Percentiles rank a stretch among this genome's conserved stretches.
Conservation (phyloP, 2,113 vertebrate species). For the Poeciliopsis turrubarensis region DNA sequence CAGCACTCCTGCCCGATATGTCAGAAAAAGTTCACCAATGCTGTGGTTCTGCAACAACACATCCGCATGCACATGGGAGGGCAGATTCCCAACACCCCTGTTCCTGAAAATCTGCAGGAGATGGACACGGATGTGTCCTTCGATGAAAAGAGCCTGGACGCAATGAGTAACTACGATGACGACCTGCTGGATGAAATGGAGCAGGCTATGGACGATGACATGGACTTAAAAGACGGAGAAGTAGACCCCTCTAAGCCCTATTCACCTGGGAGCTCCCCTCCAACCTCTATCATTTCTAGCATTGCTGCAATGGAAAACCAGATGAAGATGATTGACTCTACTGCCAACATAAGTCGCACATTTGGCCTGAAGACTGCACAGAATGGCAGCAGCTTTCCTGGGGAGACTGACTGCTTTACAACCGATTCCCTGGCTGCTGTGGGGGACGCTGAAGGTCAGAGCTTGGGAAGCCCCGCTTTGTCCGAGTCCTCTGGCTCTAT, state of each 20-base stretch:
- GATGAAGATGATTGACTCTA: slow-evolving; percentile 98
- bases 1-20: slow-evolving; percentile 99
- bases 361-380: slow-evolving; percentile 85
- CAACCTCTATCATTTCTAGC: slow-evolving; percentile 93
- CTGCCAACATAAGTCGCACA: slow-evolving; percentile 87
- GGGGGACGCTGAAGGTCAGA: slow-evolving; percentile 92
- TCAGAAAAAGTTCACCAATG: slow-evolving; percentile 99
- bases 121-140: slow-evolving; percentile 91
- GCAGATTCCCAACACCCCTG: slow-evolving; percentile 94
- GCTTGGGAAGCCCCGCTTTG: slow-evolving; percentile 91
- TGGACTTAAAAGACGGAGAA: slow-evolving; percentile 83
- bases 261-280: slow-evolving; percentile 87
- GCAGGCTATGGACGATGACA: slow-evolving; percentile 93
- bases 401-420: slow-evolving; percentile 90
- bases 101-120: slow-evolving; percentile 92
- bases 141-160: slow-evolving; percentile 90
- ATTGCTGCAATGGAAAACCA: slow-evolving; percentile 97
- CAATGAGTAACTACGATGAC: slow-evolving; percentile 89
- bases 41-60: slow-evolving; percentile 97
- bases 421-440: slow-evolving; percentile 87
- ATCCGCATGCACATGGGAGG: slow-evolving; percentile 99
- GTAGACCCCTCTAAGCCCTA: slow-evolving; percentile 84
- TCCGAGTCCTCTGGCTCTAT: slow-evolving; percentile 94
- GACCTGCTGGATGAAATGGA: slow-evolving; percentile 92
- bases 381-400: slow-evolving; percentile 84